Conservation (phyloP, 2,797 vertebrate species). For the Morus bassanus region DNA sequence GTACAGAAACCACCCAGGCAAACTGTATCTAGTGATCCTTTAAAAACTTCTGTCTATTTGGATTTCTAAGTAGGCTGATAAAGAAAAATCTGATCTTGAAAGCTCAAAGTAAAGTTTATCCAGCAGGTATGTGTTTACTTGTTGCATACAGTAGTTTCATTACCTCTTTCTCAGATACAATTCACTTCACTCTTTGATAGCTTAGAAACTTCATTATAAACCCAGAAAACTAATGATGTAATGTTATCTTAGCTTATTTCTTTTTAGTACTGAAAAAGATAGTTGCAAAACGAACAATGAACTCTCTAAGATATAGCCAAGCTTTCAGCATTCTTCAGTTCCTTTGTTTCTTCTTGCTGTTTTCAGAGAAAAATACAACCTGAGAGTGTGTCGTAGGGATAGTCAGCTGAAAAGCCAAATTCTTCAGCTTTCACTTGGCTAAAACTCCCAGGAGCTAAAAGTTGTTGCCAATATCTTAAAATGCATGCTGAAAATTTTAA, state of each 20-base stretch:
- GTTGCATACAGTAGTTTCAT: not conserved
- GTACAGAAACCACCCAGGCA: not conserved
- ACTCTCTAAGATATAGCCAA: not conserved
- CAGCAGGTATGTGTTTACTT: not conserved
- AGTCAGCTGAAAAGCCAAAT: not conserved
- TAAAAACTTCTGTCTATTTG: not conserved
- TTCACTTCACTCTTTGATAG: not conserved
- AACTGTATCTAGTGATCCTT: not conserved
- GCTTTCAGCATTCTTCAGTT: not conserved
- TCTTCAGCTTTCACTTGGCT: not conserved
- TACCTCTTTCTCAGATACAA: not conserved
- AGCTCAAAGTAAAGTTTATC: not conserved
- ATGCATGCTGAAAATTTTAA: not conserved
- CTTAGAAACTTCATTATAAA: conserved; percentile 8
- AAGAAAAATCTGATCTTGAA: not conserved
- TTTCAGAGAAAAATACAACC: not conserved
- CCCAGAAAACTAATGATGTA: not conserved
- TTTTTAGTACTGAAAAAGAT: not conserved
- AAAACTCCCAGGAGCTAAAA: not conserved
- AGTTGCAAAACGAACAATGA: conserved; percentile 5
- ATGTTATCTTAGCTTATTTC: not conserved
- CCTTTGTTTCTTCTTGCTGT: not conserved
- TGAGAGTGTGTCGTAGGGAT: not conserved
- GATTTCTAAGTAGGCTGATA: not conserved
- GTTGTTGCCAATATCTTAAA: not conserved